phyloP scores from a whole-genome alignment of 2,113 vertebrate genomes.

The Ammodytes dubius region DNA sequence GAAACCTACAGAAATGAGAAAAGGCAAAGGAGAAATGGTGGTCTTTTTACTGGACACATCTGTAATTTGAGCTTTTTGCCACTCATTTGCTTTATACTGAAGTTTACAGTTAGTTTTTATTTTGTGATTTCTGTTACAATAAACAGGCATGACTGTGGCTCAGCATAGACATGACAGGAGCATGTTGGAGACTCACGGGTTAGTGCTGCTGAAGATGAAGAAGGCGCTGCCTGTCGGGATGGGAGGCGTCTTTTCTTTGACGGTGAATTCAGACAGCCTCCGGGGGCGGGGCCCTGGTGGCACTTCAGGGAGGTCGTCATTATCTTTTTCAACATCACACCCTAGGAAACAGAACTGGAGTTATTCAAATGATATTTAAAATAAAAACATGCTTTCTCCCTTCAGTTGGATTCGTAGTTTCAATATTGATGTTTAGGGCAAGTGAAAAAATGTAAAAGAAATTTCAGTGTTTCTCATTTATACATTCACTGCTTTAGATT shows the following conservation, averaged over 20 bases:
- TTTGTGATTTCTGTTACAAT: not conserved
- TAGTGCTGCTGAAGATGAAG: constrained; percentile 98
- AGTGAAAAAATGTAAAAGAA: not conserved
- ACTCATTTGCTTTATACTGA: not conserved
- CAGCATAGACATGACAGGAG: not conserved
- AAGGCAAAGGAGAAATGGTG: not conserved
- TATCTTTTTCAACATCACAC: constrained; percentile 84
- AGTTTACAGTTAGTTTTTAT: not conserved
- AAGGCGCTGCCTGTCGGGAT: constrained; percentile 97
- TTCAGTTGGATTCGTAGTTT: not conserved
- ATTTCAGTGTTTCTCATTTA: not conserved
- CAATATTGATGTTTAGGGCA: not conserved
- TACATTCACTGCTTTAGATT: not conserved
- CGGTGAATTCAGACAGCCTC: constrained; percentile 92
- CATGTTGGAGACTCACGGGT: constrained; percentile 88
- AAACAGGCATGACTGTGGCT: not conserved
- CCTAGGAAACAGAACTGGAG: constrained; percentile 31
- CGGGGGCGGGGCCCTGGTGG: constrained; percentile 90
- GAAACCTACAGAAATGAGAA: constrained; percentile 85
- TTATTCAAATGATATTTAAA: not conserved
- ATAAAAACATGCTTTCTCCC: not conserved
- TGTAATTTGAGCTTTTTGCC: not conserved
- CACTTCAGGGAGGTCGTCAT: constrained; percentile 88
- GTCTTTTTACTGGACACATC: not conserved
- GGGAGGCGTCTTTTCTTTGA: constrained; percentile 94